Conservation (phyloP, 1,140 invertebrate species). For the Saccostrea cuccullata region DNA sequence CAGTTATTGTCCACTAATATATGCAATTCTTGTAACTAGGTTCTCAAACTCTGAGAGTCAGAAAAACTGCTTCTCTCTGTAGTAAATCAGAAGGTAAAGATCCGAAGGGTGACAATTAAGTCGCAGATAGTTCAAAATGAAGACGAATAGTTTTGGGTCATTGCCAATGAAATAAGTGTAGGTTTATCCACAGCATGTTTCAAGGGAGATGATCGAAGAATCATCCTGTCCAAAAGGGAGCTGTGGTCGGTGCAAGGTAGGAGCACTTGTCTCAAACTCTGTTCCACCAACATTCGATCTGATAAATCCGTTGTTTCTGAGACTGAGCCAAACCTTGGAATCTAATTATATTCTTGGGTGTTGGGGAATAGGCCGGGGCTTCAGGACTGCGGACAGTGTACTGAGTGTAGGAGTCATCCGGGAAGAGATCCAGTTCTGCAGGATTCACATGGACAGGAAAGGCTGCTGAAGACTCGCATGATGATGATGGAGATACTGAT, state of each 20-base stretch:
- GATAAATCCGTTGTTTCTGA: not conserved
- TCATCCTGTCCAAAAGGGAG: not conserved
- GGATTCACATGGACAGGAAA: too few relatives aligned
- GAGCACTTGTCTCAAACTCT: not conserved
- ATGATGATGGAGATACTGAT: too few relatives aligned
- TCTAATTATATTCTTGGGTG: too few relatives aligned
- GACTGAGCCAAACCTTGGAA: not conserved
- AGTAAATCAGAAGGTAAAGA: not conserved
- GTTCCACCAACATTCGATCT: constrained; percentile 10
- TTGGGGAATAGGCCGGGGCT: not conserved
- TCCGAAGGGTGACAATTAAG: not conserved
- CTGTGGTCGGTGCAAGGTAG: not conserved
- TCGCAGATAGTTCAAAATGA: not conserved
- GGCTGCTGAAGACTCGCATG: too few relatives aligned
- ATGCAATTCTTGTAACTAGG: not conserved
- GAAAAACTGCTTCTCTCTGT: not conserved
- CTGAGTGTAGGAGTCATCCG: too few relatives aligned
- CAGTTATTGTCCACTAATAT: too few relatives aligned
- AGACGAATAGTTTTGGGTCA: not conserved
- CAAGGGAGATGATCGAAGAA: not conserved
- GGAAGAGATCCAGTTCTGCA: too few relatives aligned
- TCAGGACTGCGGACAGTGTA: too few relatives aligned
- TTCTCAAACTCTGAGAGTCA: not conserved
- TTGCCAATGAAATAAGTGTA: not conserved
- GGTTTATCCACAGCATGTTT: constrained; percentile 11